Evolutionary conservation across 2,113 vertebrate species (phyloP).

Genomic region (Mesembrinibis cayennensis): DNA sequence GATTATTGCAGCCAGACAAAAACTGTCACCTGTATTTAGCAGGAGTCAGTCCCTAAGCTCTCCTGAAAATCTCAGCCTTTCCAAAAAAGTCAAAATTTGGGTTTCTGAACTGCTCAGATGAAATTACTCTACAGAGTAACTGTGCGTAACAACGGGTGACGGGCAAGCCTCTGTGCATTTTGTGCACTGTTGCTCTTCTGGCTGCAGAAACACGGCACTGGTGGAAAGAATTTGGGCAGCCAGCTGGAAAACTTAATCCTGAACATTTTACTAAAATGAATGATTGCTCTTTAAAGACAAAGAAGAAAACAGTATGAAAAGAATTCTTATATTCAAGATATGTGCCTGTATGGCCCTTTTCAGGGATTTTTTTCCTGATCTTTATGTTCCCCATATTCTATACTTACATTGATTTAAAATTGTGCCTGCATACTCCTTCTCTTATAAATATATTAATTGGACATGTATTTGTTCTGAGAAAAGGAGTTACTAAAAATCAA

Average conservation of each 20-base stretch:
- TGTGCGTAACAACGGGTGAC: background rate
- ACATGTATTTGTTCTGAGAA: background rate
- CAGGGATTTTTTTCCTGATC: background rate
- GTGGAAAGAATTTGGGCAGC: background rate
- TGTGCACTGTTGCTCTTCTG: background rate
- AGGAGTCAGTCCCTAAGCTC: background rate
- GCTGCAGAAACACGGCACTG: background rate
- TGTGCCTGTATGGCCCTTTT: background rate
- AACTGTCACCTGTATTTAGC: background rate
- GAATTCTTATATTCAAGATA: background rate
- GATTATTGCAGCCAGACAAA: background rate
- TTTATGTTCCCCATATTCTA: background rate
- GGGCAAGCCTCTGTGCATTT: background rate
- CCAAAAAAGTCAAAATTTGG: background rate
- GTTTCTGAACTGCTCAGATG: background rate
- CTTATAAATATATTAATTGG: background rate
- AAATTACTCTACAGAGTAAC: background rate
- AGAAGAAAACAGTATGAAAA: background rate
- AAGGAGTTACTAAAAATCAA: background rate
- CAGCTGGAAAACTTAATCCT: background rate
- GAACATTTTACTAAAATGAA: background rate
- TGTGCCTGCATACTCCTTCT: background rate
- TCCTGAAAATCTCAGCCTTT: background rate
- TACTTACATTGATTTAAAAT: background rate
- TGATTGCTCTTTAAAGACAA: background rate